Base-by-base conservation (phyloP, 1,140 invertebrate species). In the Hycleus phaleratus region DNA sequence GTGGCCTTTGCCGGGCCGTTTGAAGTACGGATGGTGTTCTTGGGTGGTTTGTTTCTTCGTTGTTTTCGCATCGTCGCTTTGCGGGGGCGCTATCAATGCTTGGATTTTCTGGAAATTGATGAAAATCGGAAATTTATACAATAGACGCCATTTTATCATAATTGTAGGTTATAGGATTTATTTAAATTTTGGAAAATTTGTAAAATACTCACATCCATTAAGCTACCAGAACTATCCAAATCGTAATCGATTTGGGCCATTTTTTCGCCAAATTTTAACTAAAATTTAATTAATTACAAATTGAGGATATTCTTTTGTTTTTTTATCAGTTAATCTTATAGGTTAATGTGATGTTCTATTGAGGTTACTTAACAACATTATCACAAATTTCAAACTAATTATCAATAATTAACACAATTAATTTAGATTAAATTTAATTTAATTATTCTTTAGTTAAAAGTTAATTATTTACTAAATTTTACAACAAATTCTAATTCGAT, bases 1-100 rank as follows among this genome's bases (percentile, higher is more conserved):
- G 63, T 94, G 88, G n/a, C 91, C 86, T 70, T 89, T 85, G 4
- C 91, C 91, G 63, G 88, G 90, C 59, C 88, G 79, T 68, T 88
- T 87, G 64, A 90, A 92, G 68, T 93, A 92, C 4, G 86, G 87
- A 77, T 91, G 88, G 32, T 32, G 32, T 32, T 32, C 32, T 58
- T 85, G 83, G 26, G 81, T 79, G 5, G 74, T 76, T 66, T 79
- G 76, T 58, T 83, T 82, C 46, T 79, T 83, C 54, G 84, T 18
- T 18, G 18, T 83, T 62, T 76, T 82, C 44, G 72, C 75, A 62
- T 87, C 81, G 58, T 93, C 87, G 58, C 85, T 88, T 24, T 84
- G 78, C 39, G 91, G 92, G 11, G 91, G 90, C 60, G 91, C 90
- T 58, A 93, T 90, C 26, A 95, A 76, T 5, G 85, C 86, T 70